Percentiles rank a stretch among this genome's conserved stretches.
Evolutionary conservation across 2,113 vertebrate species (phyloP).

Genomic region (Notothenia coriiceps): DNA sequence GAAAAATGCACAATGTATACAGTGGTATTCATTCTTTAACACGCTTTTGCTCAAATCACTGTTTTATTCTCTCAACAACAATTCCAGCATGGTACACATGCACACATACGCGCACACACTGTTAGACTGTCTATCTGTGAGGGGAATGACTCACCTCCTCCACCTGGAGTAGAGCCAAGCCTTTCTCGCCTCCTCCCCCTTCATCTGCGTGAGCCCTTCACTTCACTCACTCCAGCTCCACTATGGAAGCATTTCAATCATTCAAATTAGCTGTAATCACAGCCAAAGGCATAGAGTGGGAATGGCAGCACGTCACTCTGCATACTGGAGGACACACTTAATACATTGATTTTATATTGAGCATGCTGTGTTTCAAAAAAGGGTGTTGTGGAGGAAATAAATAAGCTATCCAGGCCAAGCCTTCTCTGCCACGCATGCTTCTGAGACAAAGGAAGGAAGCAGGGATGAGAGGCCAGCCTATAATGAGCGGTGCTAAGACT

Average conservation of each 20-base stretch:
- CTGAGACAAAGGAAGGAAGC: constrained; percentile 67
- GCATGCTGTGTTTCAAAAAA: constrained; percentile 62
- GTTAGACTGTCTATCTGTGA: constrained; percentile 66
- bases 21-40: constrained; percentile 40
- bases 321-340: constrained; percentile 77
- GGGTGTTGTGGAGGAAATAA: constrained; percentile 59
- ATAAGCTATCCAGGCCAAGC: constrained; percentile 63
- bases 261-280: constrained; percentile 82
- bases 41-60: constrained; percentile 36
- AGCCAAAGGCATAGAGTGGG: constrained; percentile 74
- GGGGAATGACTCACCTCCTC: constrained; percentile 79
- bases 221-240: constrained; percentile 75
- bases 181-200: constrained; percentile 75
- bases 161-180: constrained; percentile 79
- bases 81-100: constrained; percentile 19
- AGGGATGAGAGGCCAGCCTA: constrained; percentile 54
- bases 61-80: constrained; percentile 52
- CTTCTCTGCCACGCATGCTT: constrained; percentile 55
- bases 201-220: constrained; percentile 78
- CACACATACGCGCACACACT: constrained; percentile 29
- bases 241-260: constrained; percentile 80
- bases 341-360: constrained; percentile 77
- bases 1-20: constrained; percentile 22
- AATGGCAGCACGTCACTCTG: constrained; percentile 73
- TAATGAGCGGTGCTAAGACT: constrained; percentile 57